phyloP scores from a whole-genome alignment of 37 sponge, comb jelly and placozoan species.

The Spongilla lacustris region DNA sequence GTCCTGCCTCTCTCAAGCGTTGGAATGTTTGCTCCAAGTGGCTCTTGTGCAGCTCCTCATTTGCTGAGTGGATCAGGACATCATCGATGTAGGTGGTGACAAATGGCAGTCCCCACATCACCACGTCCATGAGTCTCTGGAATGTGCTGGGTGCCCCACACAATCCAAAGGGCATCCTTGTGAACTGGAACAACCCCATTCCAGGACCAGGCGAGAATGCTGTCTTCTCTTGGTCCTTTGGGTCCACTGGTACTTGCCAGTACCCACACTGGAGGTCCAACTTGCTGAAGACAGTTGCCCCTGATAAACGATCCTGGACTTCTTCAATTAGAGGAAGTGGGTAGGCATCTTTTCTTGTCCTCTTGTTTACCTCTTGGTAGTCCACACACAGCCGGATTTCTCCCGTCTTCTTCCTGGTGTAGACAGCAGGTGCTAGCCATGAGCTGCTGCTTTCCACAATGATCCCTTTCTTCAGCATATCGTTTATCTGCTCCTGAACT shows the following conservation, averaged over 20 bases:
- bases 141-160: slow-evolving; percentile 68
- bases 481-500: slow-evolving; percentile 44
- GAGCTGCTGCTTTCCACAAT: slow-evolving; percentile 26
- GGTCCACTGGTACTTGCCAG: too few species aligned
- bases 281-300: slow-evolving; percentile 42
- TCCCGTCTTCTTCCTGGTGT: slow-evolving; percentile 47
- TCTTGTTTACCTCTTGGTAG: slow-evolving; percentile 66
- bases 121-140: slow-evolving; percentile 57
- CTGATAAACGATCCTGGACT: too few species aligned
- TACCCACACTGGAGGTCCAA: slow-evolving; percentile 52
- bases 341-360: slow-evolving; percentile 62
- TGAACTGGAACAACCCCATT: slow-evolving; percentile 63
- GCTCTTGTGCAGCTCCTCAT: not conserved
- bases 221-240: slow-evolving; percentile 32
- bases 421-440: slow-evolving; percentile 58
- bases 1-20: slow-evolving; percentile 48
- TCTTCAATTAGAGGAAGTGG: slow-evolving; percentile 60
- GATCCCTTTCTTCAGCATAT: slow-evolving; percentile 49
- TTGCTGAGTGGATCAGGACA: slow-evolving; percentile 37
- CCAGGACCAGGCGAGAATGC: slow-evolving; percentile 65
- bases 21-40: slow-evolving; percentile 65
- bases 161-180: slow-evolving; percentile 54
- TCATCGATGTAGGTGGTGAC: slow-evolving; percentile 58
- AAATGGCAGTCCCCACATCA: slow-evolving; percentile 51
- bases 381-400: slow-evolving; percentile 45